Conservation (phyloP, 2,888 invertebrate genomes). For the Troides aeacus region DNA sequence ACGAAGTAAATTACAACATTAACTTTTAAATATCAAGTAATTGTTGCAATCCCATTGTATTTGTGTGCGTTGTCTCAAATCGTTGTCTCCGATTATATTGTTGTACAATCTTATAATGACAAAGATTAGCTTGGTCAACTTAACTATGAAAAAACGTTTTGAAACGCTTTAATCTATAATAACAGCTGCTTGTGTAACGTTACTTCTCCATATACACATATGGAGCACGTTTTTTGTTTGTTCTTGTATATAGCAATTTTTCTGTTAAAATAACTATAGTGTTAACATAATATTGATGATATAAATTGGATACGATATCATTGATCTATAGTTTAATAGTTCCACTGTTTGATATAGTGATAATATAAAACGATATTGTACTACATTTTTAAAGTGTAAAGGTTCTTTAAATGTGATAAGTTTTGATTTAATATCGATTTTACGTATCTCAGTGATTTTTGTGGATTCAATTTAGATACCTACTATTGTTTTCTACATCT, state of each 20-base stretch:
- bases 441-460: too few species aligned
- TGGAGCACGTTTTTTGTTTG: neutral
- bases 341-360: too few species aligned
- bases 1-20: constrained; percentile 36
- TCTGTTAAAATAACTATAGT: too few species aligned
- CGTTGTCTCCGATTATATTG: neutral
- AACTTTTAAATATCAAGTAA: constrained; percentile 37
- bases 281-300: too few species aligned
- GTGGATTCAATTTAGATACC: too few species aligned
- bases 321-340: too few species aligned
- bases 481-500: neutral
- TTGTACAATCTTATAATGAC: constrained; percentile 1
- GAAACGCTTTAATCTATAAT: constrained; percentile 1
- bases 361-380: too few species aligned
- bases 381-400: too few species aligned
- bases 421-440: too few species aligned
- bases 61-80: neutral
- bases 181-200: neutral
- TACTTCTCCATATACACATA: too few species aligned
- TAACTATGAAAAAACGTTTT: neutral
- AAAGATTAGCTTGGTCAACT: neutral
- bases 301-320: too few species aligned
- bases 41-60: constrained; percentile 25
- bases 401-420: too few species aligned
- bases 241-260: neutral